A percentile compares a stretch with the other conserved stretches of the same genome.
Conservation (phyloP, 2,797 vertebrate genomes). For the Decapterus maruadsi region DNA sequence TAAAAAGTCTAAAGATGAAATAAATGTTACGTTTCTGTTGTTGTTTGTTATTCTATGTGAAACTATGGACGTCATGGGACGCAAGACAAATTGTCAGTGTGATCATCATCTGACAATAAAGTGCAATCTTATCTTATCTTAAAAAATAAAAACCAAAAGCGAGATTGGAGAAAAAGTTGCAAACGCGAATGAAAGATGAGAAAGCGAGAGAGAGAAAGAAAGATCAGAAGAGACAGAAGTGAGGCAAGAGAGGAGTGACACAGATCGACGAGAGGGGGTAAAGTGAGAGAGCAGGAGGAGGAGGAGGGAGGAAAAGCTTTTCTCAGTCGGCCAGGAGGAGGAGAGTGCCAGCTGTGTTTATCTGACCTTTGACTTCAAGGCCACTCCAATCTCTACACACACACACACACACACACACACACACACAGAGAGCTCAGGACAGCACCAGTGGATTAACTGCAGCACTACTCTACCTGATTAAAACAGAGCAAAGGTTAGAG, state of each 20-base stretch:
- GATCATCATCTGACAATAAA: no score
- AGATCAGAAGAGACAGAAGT: slow-evolving; percentile 50
- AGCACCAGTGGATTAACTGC: slow-evolving; percentile 60
- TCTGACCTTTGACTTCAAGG: slow-evolving; percentile 81
- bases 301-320: slow-evolving; percentile 50
- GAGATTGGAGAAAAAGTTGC: slow-evolving; percentile 9
- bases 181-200: slow-evolving; percentile 14
- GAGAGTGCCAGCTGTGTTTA: slow-evolving; percentile 88
- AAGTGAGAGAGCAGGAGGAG: slow-evolving; percentile 23
- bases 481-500: slow-evolving; percentile 69
- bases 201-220: slow-evolving; percentile 12
- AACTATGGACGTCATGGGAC: no score
- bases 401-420: slow-evolving; percentile 43
- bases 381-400: slow-evolving; percentile 73
- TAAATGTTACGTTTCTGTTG: no score
- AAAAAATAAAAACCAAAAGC: no score
- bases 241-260: slow-evolving; percentile 40
- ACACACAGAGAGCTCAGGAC: slow-evolving; percentile 30
- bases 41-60: no score
- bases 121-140: no score
- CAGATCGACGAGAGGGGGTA: slow-evolving; percentile 37
- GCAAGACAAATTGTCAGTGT: no score
- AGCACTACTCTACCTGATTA: slow-evolving; percentile 75
- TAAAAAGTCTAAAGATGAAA: no score
- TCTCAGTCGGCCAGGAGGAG: slow-evolving; percentile 71